Percentiles rank a stretch among this genome's conserved stretches.
Conservation (phyloP, 92 coral and sea anemone species). For the Paramuricea clavata region DNA sequence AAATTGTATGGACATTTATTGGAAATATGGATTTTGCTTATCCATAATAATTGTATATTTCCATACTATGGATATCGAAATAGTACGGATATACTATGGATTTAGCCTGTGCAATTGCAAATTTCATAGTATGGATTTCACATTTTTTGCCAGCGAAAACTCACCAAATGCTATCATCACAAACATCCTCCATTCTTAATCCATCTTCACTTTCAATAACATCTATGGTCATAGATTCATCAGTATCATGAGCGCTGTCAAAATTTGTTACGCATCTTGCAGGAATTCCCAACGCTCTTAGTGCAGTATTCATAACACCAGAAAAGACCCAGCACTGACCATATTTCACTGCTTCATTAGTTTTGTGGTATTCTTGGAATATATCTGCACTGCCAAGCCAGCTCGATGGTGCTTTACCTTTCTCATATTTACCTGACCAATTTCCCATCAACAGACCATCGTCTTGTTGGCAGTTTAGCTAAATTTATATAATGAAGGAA, state of each 20-base stretch:
- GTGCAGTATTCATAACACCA: conserved; percentile 92
- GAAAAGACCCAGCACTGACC: conserved; percentile 99
- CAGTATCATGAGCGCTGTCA: conserved; percentile 88
- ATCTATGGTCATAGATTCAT: conserved; percentile 89
- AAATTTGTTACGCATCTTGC: conserved; percentile 92
- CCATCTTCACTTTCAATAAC: conserved; percentile 72
- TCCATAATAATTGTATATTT: too few relatives aligned
- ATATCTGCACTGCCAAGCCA: conserved; percentile 92
- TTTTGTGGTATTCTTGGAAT: conserved; percentile 73
- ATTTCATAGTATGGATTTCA: not conserved
- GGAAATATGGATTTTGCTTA: too few relatives aligned
- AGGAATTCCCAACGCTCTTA: conserved; percentile 91
- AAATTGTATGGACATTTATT: too few relatives aligned
- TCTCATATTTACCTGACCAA: conserved; percentile 87
- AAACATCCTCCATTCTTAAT: not conserved
- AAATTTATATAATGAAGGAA: not conserved
- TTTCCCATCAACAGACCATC: conserved; percentile 88
- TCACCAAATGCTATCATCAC: conserved; percentile 44
- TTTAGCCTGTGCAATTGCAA: not conserved
- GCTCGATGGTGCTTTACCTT: conserved; percentile 75
- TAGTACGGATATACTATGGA: too few relatives aligned
- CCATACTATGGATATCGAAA: too few relatives aligned
- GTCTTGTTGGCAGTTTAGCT: conserved; percentile 62
- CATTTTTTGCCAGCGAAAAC: too few relatives aligned
- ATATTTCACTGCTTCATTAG: conserved; percentile 70